phyloP scores from a whole-genome alignment of 2,797 vertebrate genomes.

The Pitangus sulphuratus region DNA sequence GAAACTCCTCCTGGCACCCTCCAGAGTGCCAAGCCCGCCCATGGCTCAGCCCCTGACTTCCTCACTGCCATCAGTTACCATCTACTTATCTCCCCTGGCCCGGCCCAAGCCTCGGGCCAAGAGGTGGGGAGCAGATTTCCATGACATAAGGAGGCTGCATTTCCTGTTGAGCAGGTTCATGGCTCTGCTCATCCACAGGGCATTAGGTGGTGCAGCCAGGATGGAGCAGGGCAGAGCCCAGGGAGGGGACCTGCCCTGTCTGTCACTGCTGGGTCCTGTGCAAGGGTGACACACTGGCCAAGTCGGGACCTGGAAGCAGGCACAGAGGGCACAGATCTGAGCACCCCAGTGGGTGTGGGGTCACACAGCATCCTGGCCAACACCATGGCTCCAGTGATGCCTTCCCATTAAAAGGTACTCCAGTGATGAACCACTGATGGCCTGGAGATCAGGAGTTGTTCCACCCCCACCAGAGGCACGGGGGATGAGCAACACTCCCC shows the following conservation, averaged over 20 bases:
- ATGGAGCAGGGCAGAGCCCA: background rate
- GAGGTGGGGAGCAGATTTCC: conserved; percentile 19
- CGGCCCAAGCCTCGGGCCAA: background rate
- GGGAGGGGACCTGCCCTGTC: fast-evolving
- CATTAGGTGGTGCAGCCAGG: background rate
- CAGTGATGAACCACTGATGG: background rate
- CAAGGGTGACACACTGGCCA: background rate
- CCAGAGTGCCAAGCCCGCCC: background rate
- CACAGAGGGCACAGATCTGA: background rate
- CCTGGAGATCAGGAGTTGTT: background rate
- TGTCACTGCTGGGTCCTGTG: background rate
- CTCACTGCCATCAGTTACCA: background rate
- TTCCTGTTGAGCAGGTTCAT: conserved; percentile 20
- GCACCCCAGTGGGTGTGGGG: background rate
- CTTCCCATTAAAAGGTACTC: background rate
- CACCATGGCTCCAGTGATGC: background rate
- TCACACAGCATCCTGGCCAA: background rate
- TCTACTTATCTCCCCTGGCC: background rate
- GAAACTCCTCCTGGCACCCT: background rate
- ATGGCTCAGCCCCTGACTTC: background rate
- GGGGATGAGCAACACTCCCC: background rate
- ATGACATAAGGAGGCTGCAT: background rate
- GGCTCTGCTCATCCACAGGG: fast-evolving
- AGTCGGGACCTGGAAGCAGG: background rate
- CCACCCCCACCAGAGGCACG: background rate